Evolutionary conservation across 2,113 vertebrate species (phyloP), one percentile per base, ranked within the genome.

Genomic region (Chloebia gouldiae): DNA sequence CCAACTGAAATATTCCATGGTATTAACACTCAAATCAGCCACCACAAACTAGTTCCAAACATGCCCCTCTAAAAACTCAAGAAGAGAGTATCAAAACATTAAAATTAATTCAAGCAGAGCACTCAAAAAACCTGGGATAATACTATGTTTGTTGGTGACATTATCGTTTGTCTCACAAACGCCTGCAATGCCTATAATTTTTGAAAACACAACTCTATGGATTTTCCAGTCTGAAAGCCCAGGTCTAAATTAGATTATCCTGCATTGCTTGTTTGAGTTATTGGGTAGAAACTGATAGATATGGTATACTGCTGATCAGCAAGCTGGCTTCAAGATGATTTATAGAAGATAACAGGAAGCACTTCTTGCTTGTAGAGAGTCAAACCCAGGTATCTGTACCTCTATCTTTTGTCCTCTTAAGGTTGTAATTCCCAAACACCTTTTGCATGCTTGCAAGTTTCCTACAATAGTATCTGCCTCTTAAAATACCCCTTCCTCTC

Each of bases 151-250:
- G 10, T 28, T 35, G 13, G 11, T 54, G 33, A 45, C 3, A 2
- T 35, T 33, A 7, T 13, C 9, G 44, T 49, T 81, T 39, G 11
- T 66, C 71, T 93, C 49, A 50, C 25, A 68, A 40, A 75, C 47
- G 35, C 15, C 22, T 71, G 23, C 47, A 85, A 27, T 3, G 2
- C 15, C 13, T 0, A 0, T 16, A 7, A 66, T 45, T 45, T 71
- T 31, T 73, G 60, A 78, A 83, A 89, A 78, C 24, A 49, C 33
- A 60, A 7, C 2, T 10, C 19, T 83, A 25, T n/a, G 24, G 10
- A 31, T 86, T 63, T 89, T 70, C 42, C 42, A 39, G 28, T 30
- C 51, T 65, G 40, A 81, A 93, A 70, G 22, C 7, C 6, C 69
- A 53, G 49, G 10, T 16, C 17, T 42, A n/a, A 70, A 59, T 35